Base-by-base conservation (phyloP, 2,113 vertebrate genomes). In the Elephantulus edwardii region DNA sequence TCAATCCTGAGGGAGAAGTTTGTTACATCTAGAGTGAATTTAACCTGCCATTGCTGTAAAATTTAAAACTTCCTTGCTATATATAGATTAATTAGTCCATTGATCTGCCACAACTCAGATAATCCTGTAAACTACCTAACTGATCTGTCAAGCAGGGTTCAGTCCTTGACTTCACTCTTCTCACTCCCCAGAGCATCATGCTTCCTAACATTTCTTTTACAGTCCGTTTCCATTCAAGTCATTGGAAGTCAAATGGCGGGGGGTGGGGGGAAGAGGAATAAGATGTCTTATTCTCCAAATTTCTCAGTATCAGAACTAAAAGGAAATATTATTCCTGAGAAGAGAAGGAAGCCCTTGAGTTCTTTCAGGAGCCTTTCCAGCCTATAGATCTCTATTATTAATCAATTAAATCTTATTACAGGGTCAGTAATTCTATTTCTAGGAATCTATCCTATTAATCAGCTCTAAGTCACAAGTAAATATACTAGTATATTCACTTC, bases 321-420 rank as follows among this genome's bases (percentile, higher is more conserved):
- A 91, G 54, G 86, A 76, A 76, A 83, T 35, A 75, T 66, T n/a
- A 50, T 74, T 86, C 56, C 26, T 58, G 56, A 28, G 56, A 58
- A 58, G 8, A 58, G 56, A 26, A 58, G 56, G 33, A 46, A 52
- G 88, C 78, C 58, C 77, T n/a, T n/a, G 42, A 85, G 54, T 26
- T 78, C 35, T 89, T 56, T 84, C 30, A 74, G 52, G 86, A 81
- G 74, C 35, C 40, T 93, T 86, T 58, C 71, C 48, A 83, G 85
- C 2, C 38, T 50, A 33, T n/a, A 5, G 74, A 12, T 79, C 13
- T 60, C 42, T 64, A 9, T 82, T 77, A 84, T 64, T 86, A 92
- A 50, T 78, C 70, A 75, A 54, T 52, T 94, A n/a, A n/a, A 89
- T 81, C 28, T 86, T 70, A 44, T 40, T 56, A 79, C 6, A 91